Percentiles rank a stretch among this genome's conserved stretches.
Conservation (phyloP, 1,140 invertebrate genomes). For the Caenorhabditis briggsae region DNA sequence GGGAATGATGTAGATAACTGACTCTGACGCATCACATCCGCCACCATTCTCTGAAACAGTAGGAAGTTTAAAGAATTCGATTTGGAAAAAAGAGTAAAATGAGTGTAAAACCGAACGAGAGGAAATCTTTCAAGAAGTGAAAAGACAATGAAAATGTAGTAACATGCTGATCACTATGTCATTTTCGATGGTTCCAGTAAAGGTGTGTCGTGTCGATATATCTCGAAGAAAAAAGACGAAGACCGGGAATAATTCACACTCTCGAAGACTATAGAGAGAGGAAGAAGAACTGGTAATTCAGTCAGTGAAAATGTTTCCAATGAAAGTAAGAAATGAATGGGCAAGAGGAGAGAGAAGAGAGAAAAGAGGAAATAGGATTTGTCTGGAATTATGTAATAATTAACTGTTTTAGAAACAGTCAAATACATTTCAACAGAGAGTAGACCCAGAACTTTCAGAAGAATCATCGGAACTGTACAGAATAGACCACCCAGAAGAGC, state of each 20-base stretch:
- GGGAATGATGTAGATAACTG: background rate
- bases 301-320: conserved; percentile 47
- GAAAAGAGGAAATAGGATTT: background rate
- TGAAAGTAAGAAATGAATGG: conserved; percentile 8
- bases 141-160: conserved; percentile 48
- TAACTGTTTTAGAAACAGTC: background rate
- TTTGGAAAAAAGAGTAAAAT: background rate
- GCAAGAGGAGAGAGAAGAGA: background rate
- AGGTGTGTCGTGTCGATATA: conserved; percentile 53
- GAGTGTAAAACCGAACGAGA: background rate
- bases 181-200: conserved; percentile 47
- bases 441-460: too few relatives aligned
- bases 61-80: background rate
- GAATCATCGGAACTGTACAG: background rate
- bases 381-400: background rate
- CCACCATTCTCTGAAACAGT: conserved; percentile 32
- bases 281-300: conserved; percentile 45
- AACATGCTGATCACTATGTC: conserved; percentile 49
- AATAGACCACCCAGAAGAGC: background rate
- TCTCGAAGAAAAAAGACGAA: conserved; percentile 27
- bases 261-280: conserved; percentile 16
- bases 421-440: too few relatives aligned
- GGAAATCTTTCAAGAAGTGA: background rate
- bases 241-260: conserved; percentile 46
- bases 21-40: conserved; percentile 20